A percentile compares a stretch with the other conserved stretches of the same genome.
Evolutionary conservation across 2,888 invertebrate species (phyloP).

Genomic region (Lysandra coridon): DNA sequence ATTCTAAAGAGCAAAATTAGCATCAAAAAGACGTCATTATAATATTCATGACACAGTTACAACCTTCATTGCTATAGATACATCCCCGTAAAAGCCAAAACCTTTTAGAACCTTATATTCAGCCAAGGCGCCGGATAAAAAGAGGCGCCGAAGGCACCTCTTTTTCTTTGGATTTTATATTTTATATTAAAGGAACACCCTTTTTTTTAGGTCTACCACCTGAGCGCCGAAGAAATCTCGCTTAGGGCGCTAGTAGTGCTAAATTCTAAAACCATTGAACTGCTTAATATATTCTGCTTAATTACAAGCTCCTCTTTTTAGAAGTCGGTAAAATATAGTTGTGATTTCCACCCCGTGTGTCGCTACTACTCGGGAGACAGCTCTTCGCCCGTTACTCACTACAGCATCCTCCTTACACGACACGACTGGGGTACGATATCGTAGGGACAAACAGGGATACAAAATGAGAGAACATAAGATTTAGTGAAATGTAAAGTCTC

Average conservation of each 20-base stretch:
- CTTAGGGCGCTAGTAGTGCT: no score
- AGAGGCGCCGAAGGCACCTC: no score
- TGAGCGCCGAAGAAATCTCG: no score
- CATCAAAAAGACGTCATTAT: background rate
- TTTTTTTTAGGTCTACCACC: no score
- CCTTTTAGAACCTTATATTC: background rate
- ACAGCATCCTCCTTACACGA: constrained; percentile 49
- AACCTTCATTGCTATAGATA: background rate
- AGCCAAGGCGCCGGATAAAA: no score
- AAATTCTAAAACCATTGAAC: no score
- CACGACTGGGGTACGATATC: constrained; percentile 39
- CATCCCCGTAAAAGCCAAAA: background rate
- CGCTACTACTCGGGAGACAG: constrained; percentile 55
- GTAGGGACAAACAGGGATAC: background rate
- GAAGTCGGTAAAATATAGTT: background rate
- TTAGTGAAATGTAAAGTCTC: no score
- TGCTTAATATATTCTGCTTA: no score
- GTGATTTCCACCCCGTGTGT: constrained; percentile 52
- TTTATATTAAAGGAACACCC: no score
- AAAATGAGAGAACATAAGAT: no score
- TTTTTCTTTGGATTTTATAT: no score
- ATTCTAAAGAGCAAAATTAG: background rate
- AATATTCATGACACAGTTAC: background rate
- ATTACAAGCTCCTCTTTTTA: no score
- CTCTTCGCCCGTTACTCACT: constrained; percentile 60